A percentile compares a stretch with the other conserved stretches of the same genome.
Conservation (phyloP, 2,797 vertebrate genomes). For the Dryobates pubescens region DNA sequence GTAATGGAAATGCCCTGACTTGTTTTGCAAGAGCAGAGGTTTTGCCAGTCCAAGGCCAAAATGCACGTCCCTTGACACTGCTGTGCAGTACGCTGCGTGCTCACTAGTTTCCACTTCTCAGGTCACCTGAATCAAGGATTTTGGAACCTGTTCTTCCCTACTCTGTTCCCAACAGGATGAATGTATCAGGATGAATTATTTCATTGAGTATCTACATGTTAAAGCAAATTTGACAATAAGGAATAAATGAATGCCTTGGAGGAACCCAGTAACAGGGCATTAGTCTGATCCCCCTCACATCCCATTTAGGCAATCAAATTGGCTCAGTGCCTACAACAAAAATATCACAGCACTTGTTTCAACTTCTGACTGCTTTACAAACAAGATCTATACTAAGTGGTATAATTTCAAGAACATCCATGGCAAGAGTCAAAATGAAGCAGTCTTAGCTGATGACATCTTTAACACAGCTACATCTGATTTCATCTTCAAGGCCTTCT, state of each 20-base stretch:
- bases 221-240: background rate
- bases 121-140: background rate
- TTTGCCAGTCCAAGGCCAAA: background rate
- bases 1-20: background rate
- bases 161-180: background rate
- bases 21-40: constrained; percentile 15
- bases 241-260: background rate
- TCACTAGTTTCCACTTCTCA: background rate
- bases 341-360: background rate
- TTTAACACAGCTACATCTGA: background rate
- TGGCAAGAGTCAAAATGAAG: background rate
- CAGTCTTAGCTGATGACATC: background rate
- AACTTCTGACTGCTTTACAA: background rate
- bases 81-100: background rate
- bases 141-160: background rate
- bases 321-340: background rate
- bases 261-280: background rate
- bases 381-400: background rate
- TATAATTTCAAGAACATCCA: background rate
- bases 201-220: background rate
- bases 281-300: background rate
- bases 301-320: background rate
- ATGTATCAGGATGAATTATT: background rate
- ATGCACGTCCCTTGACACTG: background rate
- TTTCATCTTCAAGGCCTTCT: background rate